Base-by-base conservation (phyloP, 2,797 vertebrate species). In the Xiphorhynchus erythropygius region DNA sequence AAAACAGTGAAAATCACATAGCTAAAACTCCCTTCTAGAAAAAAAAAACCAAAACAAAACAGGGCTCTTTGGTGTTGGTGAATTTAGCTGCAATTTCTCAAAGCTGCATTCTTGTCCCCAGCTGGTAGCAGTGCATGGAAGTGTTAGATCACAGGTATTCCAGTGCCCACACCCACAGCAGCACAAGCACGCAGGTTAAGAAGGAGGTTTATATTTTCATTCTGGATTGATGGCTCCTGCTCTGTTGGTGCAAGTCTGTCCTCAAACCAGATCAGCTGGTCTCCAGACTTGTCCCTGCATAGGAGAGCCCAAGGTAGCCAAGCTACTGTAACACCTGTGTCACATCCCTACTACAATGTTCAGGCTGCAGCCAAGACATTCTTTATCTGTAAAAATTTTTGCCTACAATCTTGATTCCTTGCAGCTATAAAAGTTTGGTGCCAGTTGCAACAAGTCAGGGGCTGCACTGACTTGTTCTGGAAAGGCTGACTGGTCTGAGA, bases 361-460 rank as follows among this genome's bases (percentile, higher is more conserved):
- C 50, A 1, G 37, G 32, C 53, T 64, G 57, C 37, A 88, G 50
- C 76, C 63, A 63, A 77, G 59, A 88, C 21, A 6, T 28, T 44
- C 37, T 60, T 84, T 84, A 44, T 33, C 59, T 47, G 63, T 69
- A 69, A 65, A 41, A n/a, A 84, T 94, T 73, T 74, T 87, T 86
- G 42, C 52, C 41, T 84, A 30, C 69, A n/a, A 2, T 84, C 69
- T 70, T 55, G 63, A 82, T 77, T 69, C 86, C 87, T 95, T 69
- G 65, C 76, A 92, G 92, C 90, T 96, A 41, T 52, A 41, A 86
- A 85, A 88, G 83, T 85, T 37, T 44, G 39, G 37, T 86, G 50
- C 91, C 76, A 63, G 91, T 92, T 65, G 17, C 63, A 84, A n/a
- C 92, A 90, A 81, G 92, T 84, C 84, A 56, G 52, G 28, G 62